phyloP scores from a whole-genome alignment of 1,140 invertebrate species.

The Gonatopus flavifemur region DNA sequence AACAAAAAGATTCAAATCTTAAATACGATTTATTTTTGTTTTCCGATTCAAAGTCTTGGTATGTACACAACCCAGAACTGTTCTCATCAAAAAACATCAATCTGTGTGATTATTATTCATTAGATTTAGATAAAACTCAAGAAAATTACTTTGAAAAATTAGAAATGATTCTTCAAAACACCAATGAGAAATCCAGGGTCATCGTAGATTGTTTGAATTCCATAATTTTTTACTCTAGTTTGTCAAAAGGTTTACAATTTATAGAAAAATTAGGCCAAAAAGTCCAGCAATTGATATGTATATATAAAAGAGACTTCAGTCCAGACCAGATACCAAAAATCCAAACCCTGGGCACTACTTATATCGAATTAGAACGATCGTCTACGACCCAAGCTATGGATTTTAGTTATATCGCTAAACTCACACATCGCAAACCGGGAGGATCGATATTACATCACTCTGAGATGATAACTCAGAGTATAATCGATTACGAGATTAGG shows the following conservation, averaged over 20 bases:
- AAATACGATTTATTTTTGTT: slow-evolving; percentile 40
- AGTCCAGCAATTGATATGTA: slow-evolving; percentile 43
- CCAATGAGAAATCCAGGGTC: slow-evolving; percentile 21
- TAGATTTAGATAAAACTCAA: slow-evolving; percentile 20
- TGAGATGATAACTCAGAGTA: slow-evolving; percentile 39
- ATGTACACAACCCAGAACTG: slow-evolving; percentile 22
- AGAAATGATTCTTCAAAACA: slow-evolving; percentile 26
- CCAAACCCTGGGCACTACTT: slow-evolving; percentile 46
- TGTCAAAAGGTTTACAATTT: slow-evolving; percentile 37
- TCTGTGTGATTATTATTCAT: slow-evolving; percentile 45
- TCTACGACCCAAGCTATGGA: slow-evolving; percentile 20
- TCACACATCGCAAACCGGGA: slow-evolving; percentile 36
- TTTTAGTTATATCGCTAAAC: slow-evolving; percentile 34
- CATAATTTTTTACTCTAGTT: slow-evolving; percentile 37
- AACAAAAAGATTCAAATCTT: slow-evolving; percentile 21
- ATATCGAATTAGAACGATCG: slow-evolving; percentile 38
- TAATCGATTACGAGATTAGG: slow-evolving; percentile 30
- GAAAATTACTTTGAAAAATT: slow-evolving; percentile 16
- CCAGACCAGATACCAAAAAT: slow-evolving; percentile 38
- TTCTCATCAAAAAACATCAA: slow-evolving; percentile 30
- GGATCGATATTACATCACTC: slow-evolving; percentile 35
- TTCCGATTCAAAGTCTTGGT: slow-evolving; percentile 30
- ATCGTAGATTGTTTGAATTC: slow-evolving; percentile 50
- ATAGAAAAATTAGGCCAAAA: slow-evolving; percentile 38
- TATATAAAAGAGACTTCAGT: slow-evolving; percentile 45